Evolutionary conservation across 2,888 invertebrate genomes (phyloP).

Genomic region (Sesia apiformis): DNA sequence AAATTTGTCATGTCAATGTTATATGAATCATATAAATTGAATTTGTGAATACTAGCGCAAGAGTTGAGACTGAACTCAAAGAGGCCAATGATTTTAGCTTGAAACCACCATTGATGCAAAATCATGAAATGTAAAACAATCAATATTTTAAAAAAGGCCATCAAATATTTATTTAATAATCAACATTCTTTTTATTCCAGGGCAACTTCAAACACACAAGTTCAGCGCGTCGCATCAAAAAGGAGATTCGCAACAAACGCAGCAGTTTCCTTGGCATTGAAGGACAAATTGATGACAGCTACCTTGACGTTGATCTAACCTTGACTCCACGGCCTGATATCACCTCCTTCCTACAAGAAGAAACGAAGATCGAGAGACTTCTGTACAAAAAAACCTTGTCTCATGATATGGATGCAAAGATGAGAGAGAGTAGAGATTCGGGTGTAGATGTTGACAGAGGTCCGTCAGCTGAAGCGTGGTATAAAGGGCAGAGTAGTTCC

Average conservation of each 20-base stretch:
- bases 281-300: conserved; percentile 79
- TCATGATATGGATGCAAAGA: conserved; percentile 79
- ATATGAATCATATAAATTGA: too few relatives aligned
- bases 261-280: conserved; percentile 91
- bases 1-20: too few relatives aligned
- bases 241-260: conserved; percentile 87
- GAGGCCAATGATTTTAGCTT: too few relatives aligned
- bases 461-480: conserved; percentile 75
- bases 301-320: conserved; percentile 79
- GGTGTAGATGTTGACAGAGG: conserved; percentile 82
- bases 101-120: too few relatives aligned
- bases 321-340: conserved; percentile 86
- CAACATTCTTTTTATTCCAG: conserved; percentile 21
- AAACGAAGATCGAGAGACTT: conserved; percentile 84
- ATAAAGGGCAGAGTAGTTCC: conserved; percentile 64
- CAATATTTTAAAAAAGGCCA: too few relatives aligned
- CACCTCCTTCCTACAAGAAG: conserved; percentile 84
- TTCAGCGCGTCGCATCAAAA: conserved; percentile 89
- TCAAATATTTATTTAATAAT: not conserved
- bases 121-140: too few relatives aligned
- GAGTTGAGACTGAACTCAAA: too few relatives aligned
- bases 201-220: conserved; percentile 82
- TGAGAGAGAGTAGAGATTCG: conserved; percentile 83
- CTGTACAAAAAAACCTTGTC: conserved; percentile 82
- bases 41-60: too few relatives aligned